These are phyloP conservation scores for Sebastes steindachneri DNA, from an alignment of 2,797 vertebrate species.

Conservation along the genomic window DNA sequence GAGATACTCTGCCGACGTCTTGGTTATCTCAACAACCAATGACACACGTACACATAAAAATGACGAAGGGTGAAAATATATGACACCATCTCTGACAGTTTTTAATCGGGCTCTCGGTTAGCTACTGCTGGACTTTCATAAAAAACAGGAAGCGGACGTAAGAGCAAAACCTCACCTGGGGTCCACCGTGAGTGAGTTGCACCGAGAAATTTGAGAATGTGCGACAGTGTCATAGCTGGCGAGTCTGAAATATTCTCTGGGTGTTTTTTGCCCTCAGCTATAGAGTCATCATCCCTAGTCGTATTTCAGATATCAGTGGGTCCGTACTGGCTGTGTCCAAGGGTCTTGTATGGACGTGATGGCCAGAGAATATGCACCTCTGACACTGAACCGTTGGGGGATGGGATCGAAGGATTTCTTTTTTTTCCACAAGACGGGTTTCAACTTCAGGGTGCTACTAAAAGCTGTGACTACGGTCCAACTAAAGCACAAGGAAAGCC, in stretches of 20 bases:
- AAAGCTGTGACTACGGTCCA: background rate
- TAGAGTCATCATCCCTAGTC: constrained; percentile 26
- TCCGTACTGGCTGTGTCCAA: constrained; percentile 32
- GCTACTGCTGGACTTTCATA: constrained; percentile 29
- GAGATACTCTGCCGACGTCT: constrained; percentile 88
- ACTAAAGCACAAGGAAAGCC: background rate
- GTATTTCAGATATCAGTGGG: constrained; percentile 56
- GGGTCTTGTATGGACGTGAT: constrained; percentile 46
- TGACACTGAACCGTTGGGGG: constrained; percentile 37
- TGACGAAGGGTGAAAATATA: constrained; percentile 5
- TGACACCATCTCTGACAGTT: constrained; percentile 15
- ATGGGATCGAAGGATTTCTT: constrained; percentile 22
- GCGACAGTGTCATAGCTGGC: constrained; percentile 20
- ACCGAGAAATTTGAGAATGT: constrained; percentile 25
- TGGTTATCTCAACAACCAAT: constrained; percentile 85
- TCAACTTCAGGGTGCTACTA: constrained; percentile 14
- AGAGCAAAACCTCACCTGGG: constrained; percentile 37
- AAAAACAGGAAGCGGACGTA: constrained; percentile 19
- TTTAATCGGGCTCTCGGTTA: constrained; percentile 23
- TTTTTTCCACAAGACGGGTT: background rate
- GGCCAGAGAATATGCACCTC: constrained; percentile 47
- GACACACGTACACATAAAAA: constrained; percentile 42
- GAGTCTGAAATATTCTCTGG: constrained; percentile 33
- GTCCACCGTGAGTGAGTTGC: constrained; percentile 36
- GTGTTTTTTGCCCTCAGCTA: constrained; percentile 41